Evolutionary conservation across 2,888 invertebrate species (phyloP).

Genomic region (Phorcus lineatus): DNA sequence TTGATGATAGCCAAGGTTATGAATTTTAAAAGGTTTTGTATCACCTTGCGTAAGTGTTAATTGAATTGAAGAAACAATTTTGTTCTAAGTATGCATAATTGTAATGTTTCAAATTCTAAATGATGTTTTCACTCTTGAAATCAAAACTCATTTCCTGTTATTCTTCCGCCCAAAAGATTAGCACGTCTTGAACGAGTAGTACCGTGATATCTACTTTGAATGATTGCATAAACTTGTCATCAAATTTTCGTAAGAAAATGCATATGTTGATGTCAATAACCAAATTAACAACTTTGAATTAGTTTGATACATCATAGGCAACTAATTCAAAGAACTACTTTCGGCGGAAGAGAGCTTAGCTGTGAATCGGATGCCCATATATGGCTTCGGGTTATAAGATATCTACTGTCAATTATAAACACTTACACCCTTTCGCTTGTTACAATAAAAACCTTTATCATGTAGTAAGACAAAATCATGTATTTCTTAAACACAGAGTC

Average conservation of each 20-base stretch:
- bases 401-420: background rate
- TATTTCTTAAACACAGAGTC: background rate
- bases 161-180: background rate
- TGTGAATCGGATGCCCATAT: background rate
- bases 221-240: no score
- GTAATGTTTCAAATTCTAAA: background rate
- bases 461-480: background rate
- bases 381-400: background rate
- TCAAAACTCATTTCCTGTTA: background rate
- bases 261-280: no score
- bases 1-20: no score
- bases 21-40: no score
- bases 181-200: background rate
- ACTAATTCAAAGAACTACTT: background rate
- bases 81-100: background rate
- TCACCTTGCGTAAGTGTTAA: no score
- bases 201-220: no score
- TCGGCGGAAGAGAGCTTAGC: background rate
- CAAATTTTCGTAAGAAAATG: no score
- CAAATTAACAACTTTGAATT: background rate
- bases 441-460: background rate
- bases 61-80: background rate
- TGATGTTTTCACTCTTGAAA: background rate
- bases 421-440: background rate
- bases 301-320: background rate